These are phyloP conservation scores for Trichogramma evanescens DNA, from an alignment of 2,888 invertebrate genomes.

Conservation along the genomic window DNA sequence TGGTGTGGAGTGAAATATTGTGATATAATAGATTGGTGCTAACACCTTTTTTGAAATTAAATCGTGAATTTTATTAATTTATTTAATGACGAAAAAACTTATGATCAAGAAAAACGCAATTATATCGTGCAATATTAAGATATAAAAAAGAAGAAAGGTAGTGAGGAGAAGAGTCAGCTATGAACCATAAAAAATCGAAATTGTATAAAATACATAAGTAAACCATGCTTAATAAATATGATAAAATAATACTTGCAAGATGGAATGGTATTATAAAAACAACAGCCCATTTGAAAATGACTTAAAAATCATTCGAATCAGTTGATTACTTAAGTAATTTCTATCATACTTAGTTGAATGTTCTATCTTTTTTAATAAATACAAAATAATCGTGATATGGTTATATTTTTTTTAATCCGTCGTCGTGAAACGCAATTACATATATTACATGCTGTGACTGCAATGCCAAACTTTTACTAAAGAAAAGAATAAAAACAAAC, in stretches of 20 bases:
- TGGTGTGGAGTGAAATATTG: slow-evolving; percentile 49
- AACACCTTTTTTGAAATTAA: slow-evolving; percentile 48
- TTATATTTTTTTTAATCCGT: slow-evolving; percentile 16
- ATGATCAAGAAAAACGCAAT: slow-evolving; percentile 21
- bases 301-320: too few relatives aligned
- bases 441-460: slow-evolving; percentile 19
- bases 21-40: slow-evolving; percentile 50
- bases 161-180: slow-evolving; percentile 18
- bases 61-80: slow-evolving; percentile 39
- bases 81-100: slow-evolving; percentile 26
- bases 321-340: too few relatives aligned
- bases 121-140: slow-evolving; percentile 46
- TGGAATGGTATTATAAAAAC: too few relatives aligned
- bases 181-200: too few relatives aligned
- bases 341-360: not conserved
- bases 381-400: slow-evolving; percentile 12
- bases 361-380: slow-evolving; percentile 7
- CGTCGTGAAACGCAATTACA: slow-evolving; percentile 20
- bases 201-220: too few relatives aligned
- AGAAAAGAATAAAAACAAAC: not conserved
- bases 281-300: too few relatives aligned
- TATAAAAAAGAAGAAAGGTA: slow-evolving; percentile 29
- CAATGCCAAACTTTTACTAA: slow-evolving; percentile 21
- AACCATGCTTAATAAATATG: too few relatives aligned
- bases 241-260: too few relatives aligned